Evolutionary conservation across 2,113 vertebrate species (phyloP).

Genomic region (Passerina amoena): DNA sequence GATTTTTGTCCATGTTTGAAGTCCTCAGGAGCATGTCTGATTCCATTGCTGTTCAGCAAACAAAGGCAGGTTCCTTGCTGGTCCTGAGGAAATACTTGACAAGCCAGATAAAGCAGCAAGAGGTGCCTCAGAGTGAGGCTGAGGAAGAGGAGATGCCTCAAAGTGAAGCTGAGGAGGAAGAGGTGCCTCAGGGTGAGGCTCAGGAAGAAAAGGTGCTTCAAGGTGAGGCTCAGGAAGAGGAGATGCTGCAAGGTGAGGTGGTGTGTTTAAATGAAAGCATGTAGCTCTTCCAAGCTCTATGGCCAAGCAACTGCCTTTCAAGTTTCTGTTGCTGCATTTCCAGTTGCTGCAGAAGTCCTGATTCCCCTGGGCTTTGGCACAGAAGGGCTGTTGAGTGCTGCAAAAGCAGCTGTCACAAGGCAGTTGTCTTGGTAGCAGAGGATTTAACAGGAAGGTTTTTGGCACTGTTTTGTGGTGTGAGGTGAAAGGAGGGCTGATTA

Average conservation of each 20-base stretch:
- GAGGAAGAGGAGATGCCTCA: slow-evolving; percentile 33
- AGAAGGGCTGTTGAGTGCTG: neutral
- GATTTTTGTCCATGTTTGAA: slow-evolving; percentile 85
- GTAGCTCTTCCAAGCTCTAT: fast-evolving
- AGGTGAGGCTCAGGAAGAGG: neutral
- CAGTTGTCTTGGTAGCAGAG: neutral
- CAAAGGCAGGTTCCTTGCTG: slow-evolving; percentile 81
- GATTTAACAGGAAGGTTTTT: neutral
- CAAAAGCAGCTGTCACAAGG: neutral
- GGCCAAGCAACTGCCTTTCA: neutral
- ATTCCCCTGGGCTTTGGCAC: neutral
- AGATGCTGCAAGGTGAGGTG: neutral
- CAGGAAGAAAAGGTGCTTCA: slow-evolving; percentile 34
- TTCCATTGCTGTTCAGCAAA: slow-evolving; percentile 76
- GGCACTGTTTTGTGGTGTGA: neutral
- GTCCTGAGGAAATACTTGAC: slow-evolving; percentile 61
- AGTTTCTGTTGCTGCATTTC: neutral
- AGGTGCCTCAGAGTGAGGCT: slow-evolving; percentile 30
- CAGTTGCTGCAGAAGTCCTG: neutral
- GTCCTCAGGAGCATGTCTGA: slow-evolving; percentile 79
- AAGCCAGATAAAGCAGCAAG: neutral
- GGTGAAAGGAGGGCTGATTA: neutral
- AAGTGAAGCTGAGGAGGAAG: neutral
- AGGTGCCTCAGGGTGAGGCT: slow-evolving; percentile 36
- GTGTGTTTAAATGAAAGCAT: neutral